Base-by-base conservation (phyloP, 2,888 invertebrate species). In the Teleogryllus oceanicus region DNA sequence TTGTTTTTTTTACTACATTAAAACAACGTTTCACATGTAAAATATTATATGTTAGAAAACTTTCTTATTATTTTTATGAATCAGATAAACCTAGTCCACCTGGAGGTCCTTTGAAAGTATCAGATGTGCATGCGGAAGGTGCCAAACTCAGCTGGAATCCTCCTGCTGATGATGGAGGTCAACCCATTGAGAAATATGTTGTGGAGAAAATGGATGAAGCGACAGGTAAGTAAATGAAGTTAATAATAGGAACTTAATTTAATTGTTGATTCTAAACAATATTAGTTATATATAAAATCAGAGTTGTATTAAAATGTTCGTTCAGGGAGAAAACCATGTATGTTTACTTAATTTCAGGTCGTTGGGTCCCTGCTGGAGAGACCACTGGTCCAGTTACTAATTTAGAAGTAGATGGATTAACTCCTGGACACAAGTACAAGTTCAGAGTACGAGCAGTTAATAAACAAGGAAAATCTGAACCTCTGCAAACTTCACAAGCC, bases 401-500 rank as follows among this genome's bases (percentile, higher is more conserved):
- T 78, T 86, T 96, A 1, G 89, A 93, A 3, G 92, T 98, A 0
- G 96, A 96, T 80, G 96, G 96, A 0, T 89, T 99, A 1, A 92
- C 91, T 75, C 97, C 97, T 0, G 97, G 96, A 83, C 97, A 98
- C 85, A 97, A 96, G 87, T 99, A 99, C 89, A 98, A 98, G 89
- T 99, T 99, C 91, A 90, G 99, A 80, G 98, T 99, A 0, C 92
- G 95, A 81, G 98, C 98, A 49, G 96, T 97, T 80, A 99, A 99
- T 87, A 94, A 96, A 86, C 98, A 98, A 90, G 99, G 99, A 81
- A 93, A 93, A 86, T 98, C 99, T 13, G 98, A 98, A 85, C 99
- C 99, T 2, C 90, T 98, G 37, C 94, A 95, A 0, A 94, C 96
- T 0, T 91, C 93, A 4, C 94, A 95, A 87, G 90, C 94, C 2